Evolutionary conservation across 2,888 invertebrate species (phyloP), one percentile per base, ranked within the genome.

Genomic region (Lottia gigantea): DNA sequence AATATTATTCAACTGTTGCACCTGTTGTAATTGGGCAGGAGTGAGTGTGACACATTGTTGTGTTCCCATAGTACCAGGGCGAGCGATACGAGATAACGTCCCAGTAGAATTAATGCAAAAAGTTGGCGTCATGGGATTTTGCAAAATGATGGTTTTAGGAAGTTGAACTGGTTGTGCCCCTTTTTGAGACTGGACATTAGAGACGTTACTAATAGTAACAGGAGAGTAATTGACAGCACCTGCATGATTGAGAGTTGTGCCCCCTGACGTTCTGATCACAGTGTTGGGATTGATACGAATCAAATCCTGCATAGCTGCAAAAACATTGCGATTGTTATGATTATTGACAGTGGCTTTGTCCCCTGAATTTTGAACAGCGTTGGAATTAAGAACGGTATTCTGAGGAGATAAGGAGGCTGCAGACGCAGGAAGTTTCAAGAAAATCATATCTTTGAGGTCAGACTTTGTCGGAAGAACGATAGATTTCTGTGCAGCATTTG

Each of bases 41-140:
- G 72, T 76, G 4, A 76, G 70, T 47, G 69, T 75, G 16, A 75
- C 78, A 62, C 75, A 73, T 12, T 76, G 74, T 62, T 78, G 76
- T 16, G 61, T 46, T 7, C 55, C 62, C 25, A 62, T 46, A 31
- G 68, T 23, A 23, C 62, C 26, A 49, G 46, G 62, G 68, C 62
- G 55, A 45, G 68, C 45, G 23, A 55, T 55, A 55, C 55, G 55
- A 23, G 55, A 12, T 12, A 55, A 19, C 19, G 55, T 55, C 19
- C 55, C 55, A 12, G 55, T 23, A 55, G 55, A 23, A 55, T 55
- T 55, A 55, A 55, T 55, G 14, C 55, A 55, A 4, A 55, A 55
- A 3, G 55, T 23, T 14, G 55, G 23, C 3, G 55, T 23, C 55
- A 55, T 12, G 23, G 55, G 55, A 14, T 55, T 55, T 23, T 55